phyloP scores from a whole-genome alignment of 2,888 invertebrate genomes.

The Athripsodes cinereus region DNA sequence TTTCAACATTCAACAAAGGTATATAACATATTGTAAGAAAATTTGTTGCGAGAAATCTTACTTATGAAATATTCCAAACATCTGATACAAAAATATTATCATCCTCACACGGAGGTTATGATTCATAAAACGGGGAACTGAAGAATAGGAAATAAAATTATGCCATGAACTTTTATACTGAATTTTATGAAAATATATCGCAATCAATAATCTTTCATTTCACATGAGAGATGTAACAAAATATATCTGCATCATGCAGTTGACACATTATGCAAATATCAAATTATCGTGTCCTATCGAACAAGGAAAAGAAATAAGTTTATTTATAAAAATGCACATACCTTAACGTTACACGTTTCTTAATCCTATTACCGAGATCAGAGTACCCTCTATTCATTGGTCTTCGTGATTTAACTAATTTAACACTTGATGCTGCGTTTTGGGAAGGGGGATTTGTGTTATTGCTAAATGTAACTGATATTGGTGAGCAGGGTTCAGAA shows the following conservation, averaged over 20 bases:
- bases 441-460: slow-evolving; percentile 42
- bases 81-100: neutral
- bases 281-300: too few species aligned
- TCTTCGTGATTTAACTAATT: slow-evolving; percentile 36
- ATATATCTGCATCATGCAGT: too few species aligned
- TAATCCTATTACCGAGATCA: slow-evolving; percentile 72
- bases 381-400: slow-evolving; percentile 67
- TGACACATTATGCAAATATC: too few species aligned
- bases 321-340: slow-evolving; percentile 36
- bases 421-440: neutral
- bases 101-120: neutral
- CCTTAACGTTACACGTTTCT: slow-evolving; percentile 82
- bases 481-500: slow-evolving; percentile 74
- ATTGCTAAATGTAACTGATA: slow-evolving; percentile 45
- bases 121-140: neutral
- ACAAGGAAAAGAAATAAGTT: too few species aligned
- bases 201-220: too few species aligned
- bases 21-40: too few species aligned
- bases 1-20: too few species aligned
- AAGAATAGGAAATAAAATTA: neutral
- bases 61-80: neutral
- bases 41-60: too few species aligned
- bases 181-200: too few species aligned
- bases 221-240: too few species aligned
- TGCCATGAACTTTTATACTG: too few species aligned